Evolutionary conservation across 2,888 invertebrate genomes (phyloP), one percentile per base, ranked within the genome.

Genomic region (Oxystoma pomonae): DNA sequence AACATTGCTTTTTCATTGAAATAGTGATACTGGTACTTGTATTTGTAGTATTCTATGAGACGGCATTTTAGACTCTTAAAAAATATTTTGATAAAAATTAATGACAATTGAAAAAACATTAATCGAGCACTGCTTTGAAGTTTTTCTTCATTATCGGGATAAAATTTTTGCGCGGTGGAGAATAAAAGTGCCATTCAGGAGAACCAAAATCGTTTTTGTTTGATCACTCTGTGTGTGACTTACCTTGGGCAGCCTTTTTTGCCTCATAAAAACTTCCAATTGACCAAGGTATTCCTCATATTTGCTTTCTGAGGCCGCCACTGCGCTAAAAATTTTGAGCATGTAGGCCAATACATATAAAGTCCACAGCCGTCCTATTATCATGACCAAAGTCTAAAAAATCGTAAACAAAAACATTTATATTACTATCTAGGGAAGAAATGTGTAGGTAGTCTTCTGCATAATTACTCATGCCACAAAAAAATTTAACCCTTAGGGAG

Each of bases 251-350:
- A 86, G 78, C 66, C 83, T 82, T 69, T 83, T 83, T 57, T 82
- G 80, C 1, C 72, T 73, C 78, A 84, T 83, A 69, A 84, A 86
- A 63, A 82, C 81, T 75, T 81, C 75, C 16, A 79, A 68, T 72
- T 83, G 82, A 60, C 80, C 78, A 69, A 83, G 80, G 19, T 84
- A 77, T 61, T 81, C 81, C 60, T 80, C 77, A 70, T 80, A 81
- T 61, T 79, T 79, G n/a, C 78, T 73, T 63, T 80, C 76, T 1
- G 80, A 76, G 12, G 77, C 73, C 1, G 75, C 74, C 7, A 73
- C 67, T 5, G 70, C 59, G 1, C 71, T 73, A 56, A 73, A 73
- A 1, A 70, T 55, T 68, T 71, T n/a, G 69, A 80, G 59, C 7
- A 74, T 58, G 16, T 64, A 65, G 2, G 73, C 73, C 19, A 71